A percentile compares a stretch with the other conserved stretches of the same genome.
Evolutionary conservation across 92 coral and sea anemone genomes (phyloP).

Genomic region (Phenganax stokvisi): DNA sequence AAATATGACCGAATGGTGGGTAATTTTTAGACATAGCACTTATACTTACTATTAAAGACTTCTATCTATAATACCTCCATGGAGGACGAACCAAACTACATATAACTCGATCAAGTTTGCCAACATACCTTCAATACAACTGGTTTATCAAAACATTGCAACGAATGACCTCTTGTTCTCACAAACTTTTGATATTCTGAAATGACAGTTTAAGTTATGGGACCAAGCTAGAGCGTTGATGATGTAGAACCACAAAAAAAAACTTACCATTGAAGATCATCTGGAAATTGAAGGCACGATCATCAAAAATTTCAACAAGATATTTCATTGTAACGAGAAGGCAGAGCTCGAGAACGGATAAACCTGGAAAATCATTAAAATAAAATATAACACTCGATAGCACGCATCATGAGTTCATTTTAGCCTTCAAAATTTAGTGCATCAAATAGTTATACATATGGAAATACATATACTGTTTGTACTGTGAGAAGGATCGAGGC

Average conservation of each 20-base stretch:
- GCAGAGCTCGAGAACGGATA: slow-evolving; percentile 87
- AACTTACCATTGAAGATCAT: slow-evolving; percentile 80
- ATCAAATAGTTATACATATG: too few relatives aligned
- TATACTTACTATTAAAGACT: too few relatives aligned
- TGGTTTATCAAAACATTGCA: slow-evolving; percentile 84
- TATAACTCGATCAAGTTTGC: too few relatives aligned
- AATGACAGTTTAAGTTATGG: background rate
- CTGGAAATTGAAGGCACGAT: slow-evolving; percentile 89
- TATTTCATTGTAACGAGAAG: slow-evolving; percentile 89
- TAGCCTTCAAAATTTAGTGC: too few relatives aligned
- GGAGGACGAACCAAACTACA: background rate
- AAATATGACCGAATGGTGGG: too few relatives aligned
- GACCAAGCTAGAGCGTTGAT: too few relatives aligned
- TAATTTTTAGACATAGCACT: too few relatives aligned
- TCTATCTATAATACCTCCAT: background rate
- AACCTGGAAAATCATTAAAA: slow-evolving; percentile 48
- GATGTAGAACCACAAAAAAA: background rate
- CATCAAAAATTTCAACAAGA: slow-evolving; percentile 58
- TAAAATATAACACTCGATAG: background rate
- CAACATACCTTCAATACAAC: slow-evolving; percentile 77
- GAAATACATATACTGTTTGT: too few relatives aligned
- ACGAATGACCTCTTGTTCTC: slow-evolving; percentile 75
- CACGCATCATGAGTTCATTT: background rate
- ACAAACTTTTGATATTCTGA: slow-evolving; percentile 86
- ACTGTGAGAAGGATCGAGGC: too few relatives aligned